A percentile compares a stretch with the other conserved stretches of the same genome.
phyloP scores from a whole-genome alignment of 2,113 vertebrate genomes.

The Pseudorhombus dupliciocellatus region DNA sequence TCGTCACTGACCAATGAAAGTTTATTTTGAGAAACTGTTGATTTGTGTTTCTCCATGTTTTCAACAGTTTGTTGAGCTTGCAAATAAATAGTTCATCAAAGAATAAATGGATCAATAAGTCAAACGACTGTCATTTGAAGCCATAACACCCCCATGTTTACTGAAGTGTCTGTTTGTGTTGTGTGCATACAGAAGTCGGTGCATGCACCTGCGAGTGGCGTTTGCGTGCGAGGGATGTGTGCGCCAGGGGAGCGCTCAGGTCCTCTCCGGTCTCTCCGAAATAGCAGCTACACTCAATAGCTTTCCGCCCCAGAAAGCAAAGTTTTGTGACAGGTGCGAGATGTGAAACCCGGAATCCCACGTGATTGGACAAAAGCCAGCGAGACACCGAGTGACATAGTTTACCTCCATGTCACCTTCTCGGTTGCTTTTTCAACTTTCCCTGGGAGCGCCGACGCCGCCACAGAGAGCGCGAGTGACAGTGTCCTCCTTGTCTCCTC shows the following conservation, averaged over 20 bases:
- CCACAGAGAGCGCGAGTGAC: slow-evolving; percentile 34
- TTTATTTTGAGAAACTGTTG: not conserved
- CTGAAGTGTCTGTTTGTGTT: not conserved
- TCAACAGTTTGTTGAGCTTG: not conserved
- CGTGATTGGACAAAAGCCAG: slow-evolving; percentile 57
- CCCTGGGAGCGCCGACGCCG: slow-evolving; percentile 37
- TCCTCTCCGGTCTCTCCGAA: slow-evolving; percentile 24
- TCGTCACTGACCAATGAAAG: too few species aligned
- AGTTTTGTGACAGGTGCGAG: slow-evolving; percentile 54
- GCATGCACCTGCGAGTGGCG: not conserved
- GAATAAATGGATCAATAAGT: not conserved
- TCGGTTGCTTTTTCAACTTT: slow-evolving; percentile 40
- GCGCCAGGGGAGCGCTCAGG: slow-evolving; percentile 4
- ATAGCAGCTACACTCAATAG: slow-evolving; percentile 21
- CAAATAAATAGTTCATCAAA: not conserved
- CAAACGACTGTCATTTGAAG: not conserved
- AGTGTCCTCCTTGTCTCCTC: slow-evolving; percentile 49
- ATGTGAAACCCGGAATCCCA: slow-evolving; percentile 44
- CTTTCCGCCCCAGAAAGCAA: slow-evolving; percentile 58
- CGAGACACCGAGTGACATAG: slow-evolving; percentile 48
- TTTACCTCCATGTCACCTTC: slow-evolving; percentile 45
- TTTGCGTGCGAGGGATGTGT: slow-evolving; percentile 14
- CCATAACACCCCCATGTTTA: too few species aligned
- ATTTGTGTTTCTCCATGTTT: not conserved
- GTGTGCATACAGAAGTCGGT: not conserved